phyloP scores from a whole-genome alignment of 30 jellyfish, hydroid and myxozoan species.

The Sanderia malayensis region DNA sequence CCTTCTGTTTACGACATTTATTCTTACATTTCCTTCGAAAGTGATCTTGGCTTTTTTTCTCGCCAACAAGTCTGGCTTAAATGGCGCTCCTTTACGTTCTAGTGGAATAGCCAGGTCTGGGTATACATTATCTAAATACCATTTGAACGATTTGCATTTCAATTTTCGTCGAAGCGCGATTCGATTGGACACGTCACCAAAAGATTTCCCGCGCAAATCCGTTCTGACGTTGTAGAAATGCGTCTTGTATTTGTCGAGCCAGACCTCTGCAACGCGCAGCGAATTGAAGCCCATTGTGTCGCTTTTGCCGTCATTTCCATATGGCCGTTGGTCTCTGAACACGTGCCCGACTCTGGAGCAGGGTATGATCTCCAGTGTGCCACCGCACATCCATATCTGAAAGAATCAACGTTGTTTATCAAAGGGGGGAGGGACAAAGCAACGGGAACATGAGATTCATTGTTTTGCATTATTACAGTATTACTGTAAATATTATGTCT shows the following conservation, averaged over 20 bases:
- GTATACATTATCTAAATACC: slow-evolving; percentile 75
- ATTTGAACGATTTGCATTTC: slow-evolving; percentile 67
- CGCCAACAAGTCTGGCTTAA: slow-evolving; percentile 11
- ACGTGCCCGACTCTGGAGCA: slow-evolving; percentile 97
- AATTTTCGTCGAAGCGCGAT: slow-evolving; percentile 40
- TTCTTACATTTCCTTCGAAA: slow-evolving; percentile 37
- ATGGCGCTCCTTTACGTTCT: slow-evolving; percentile 73
- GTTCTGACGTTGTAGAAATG: slow-evolving; percentile 74
- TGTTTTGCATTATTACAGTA: too few relatives aligned
- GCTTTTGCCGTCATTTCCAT: slow-evolving; percentile 69
- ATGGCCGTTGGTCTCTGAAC: slow-evolving; percentile 78
- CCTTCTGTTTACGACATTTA: too few relatives aligned
- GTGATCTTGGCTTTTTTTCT: slow-evolving; percentile 48
- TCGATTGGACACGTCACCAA: slow-evolving; percentile 64
- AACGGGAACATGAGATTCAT: too few relatives aligned
- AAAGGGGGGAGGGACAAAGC: too few relatives aligned
- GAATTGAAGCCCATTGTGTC: slow-evolving; percentile 75
- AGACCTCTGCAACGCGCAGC: slow-evolving; percentile 81
- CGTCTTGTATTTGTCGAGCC: slow-evolving; percentile 76
- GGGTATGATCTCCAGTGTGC: slow-evolving; percentile 76
- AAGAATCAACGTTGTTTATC: too few relatives aligned
- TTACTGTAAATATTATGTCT: too few relatives aligned
- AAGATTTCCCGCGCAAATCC: slow-evolving; percentile 29
- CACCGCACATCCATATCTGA: slow-evolving; percentile 98
- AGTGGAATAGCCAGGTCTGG: slow-evolving; percentile 81